A percentile compares a stretch with the other conserved stretches of the same genome.
These are phyloP conservation scores for Microdon myrmicae DNA, from an alignment of 2,888 invertebrate genomes.

Conservation along the genomic window DNA sequence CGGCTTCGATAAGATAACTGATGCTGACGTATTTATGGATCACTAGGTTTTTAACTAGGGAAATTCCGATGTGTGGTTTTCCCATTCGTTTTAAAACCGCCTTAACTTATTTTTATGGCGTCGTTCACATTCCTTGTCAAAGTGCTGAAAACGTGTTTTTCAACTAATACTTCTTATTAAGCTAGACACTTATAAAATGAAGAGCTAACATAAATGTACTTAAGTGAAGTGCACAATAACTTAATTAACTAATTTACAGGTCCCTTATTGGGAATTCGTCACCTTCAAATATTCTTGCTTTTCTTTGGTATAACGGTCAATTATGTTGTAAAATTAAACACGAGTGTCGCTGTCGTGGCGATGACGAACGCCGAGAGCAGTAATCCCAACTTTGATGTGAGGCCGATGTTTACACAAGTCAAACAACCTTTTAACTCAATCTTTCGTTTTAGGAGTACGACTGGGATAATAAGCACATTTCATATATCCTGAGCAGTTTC, in stretches of 20 bases:
- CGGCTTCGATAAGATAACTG: no score
- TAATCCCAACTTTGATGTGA: constrained; percentile 68
- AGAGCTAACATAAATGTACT: no score
- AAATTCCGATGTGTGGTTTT: no score
- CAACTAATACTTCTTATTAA: no score
- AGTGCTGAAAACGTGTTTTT: no score
- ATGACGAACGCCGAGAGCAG: constrained; percentile 72
- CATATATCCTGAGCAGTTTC: constrained; percentile 77
- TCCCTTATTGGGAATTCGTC: constrained; percentile 71
- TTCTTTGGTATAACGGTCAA: constrained; percentile 72
- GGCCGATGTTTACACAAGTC: constrained; percentile 50
- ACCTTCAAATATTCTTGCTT: constrained; percentile 72
- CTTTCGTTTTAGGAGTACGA: constrained; percentile 59
- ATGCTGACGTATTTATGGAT: no score
- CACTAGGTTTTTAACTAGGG: no score
- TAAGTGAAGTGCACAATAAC: no score
- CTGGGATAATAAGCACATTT: constrained; percentile 69
- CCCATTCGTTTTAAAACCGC: no score
- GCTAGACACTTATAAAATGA: no score
- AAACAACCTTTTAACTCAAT: constrained; percentile 33
- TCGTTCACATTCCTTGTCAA: no score
- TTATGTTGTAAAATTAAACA: constrained; percentile 74
- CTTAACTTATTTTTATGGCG: no score
- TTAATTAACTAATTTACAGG: constrained; percentile 63
- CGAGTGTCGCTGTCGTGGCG: constrained; percentile 78